These are phyloP conservation scores for Turnix velox DNA, from an alignment of 2,113 vertebrate species.

Conservation along the genomic window DNA sequence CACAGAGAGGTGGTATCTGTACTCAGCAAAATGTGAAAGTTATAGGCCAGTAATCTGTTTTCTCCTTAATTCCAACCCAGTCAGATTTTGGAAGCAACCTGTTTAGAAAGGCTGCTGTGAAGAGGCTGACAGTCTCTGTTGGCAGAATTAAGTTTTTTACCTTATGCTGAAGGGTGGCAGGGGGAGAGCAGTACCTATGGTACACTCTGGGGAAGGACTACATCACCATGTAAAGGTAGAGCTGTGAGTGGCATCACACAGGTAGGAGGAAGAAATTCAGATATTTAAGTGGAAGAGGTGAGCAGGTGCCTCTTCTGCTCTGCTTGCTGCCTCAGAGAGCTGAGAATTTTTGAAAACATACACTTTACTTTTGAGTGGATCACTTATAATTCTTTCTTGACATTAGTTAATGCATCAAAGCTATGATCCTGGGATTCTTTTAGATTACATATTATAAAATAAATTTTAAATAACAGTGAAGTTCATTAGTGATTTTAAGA, in stretches of 20 bases:
- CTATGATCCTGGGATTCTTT: not conserved
- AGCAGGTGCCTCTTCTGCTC: not conserved
- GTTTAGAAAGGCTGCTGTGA: accelerated
- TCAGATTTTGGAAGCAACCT: not conserved
- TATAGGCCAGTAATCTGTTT: not conserved
- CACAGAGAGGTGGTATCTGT: not conserved
- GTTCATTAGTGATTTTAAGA: not conserved
- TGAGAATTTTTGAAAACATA: not conserved
- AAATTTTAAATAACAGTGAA: not conserved
- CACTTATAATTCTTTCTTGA: not conserved
- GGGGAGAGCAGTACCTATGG: not conserved
- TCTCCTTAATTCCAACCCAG: not conserved
- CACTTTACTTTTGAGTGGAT: not conserved
- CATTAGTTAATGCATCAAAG: not conserved
- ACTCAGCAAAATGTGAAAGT: not conserved
- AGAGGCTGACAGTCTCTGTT: not conserved
- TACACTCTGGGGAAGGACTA: not conserved
- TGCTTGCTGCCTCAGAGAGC: not conserved
- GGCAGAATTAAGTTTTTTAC: not conserved
- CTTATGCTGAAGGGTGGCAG: not conserved
- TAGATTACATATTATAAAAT: not conserved
- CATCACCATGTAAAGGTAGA: not conserved
- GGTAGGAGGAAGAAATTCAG: not conserved
- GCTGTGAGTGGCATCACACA: not conserved
- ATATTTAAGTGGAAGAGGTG: not conserved